These are phyloP conservation scores for Leptosomus discolor DNA, from an alignment of 2,113 vertebrate genomes.

Conservation along the genomic window DNA sequence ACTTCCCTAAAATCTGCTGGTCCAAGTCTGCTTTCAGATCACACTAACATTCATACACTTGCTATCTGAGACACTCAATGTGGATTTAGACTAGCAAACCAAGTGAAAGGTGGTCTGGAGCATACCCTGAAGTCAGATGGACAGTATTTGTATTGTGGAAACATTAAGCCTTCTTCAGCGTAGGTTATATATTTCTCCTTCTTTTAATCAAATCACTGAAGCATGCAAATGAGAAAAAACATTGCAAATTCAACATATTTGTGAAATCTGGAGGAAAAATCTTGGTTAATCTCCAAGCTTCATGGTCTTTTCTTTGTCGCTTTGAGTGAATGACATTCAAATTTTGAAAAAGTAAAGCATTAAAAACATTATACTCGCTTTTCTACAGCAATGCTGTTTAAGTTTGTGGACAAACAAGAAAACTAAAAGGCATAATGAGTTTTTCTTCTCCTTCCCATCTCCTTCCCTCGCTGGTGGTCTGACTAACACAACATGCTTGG, in stretches of 20 bases:
- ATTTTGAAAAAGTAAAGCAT: not conserved
- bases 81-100: not conserved
- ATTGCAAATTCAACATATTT: not conserved
- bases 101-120: not conserved
- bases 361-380: not conserved
- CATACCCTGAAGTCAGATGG: not conserved
- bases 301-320: rapidly evolving
- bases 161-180: not conserved
- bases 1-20: not conserved
- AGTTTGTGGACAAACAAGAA: not conserved
- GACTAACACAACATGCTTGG: not conserved
- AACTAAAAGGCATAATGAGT: not conserved
- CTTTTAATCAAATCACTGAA: not conserved
- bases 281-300: not conserved
- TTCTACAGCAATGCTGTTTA: not conserved
- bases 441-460: not conserved
- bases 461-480: not conserved
- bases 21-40: not conserved
- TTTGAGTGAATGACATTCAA: not conserved
- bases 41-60: not conserved
- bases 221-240: not conserved
- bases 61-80: not conserved
- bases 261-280: not conserved
- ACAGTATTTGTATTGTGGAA: not conserved
- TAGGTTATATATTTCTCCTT: not conserved